Evolutionary conservation across 2,888 invertebrate genomes (phyloP).

Genomic region (Leucania comma): DNA sequence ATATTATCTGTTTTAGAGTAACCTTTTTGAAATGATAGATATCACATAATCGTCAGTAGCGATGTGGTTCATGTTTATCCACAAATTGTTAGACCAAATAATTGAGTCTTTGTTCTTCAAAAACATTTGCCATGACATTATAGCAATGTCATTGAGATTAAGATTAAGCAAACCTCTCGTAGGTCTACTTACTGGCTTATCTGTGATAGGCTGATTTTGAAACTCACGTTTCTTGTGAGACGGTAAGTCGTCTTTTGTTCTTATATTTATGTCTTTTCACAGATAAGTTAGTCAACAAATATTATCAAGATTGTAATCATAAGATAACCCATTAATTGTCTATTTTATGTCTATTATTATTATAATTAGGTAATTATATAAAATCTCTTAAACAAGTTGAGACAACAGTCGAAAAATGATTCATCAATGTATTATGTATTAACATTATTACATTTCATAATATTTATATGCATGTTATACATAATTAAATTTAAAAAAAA

Average conservation of each 20-base stretch:
- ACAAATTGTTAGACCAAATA: background rate
- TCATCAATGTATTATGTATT: background rate
- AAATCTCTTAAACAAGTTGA: background rate
- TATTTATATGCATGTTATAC: background rate
- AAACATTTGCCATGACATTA: background rate
- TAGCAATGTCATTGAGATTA: background rate
- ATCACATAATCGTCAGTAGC: background rate
- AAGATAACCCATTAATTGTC: background rate
- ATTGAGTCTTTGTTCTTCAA: background rate
- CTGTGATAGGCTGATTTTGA: background rate
- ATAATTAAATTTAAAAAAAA: background rate
- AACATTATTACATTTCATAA: background rate
- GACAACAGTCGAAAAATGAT: background rate
- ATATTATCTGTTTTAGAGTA: background rate
- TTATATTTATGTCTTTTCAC: background rate
- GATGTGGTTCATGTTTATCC: background rate
- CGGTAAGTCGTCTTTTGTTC: background rate
- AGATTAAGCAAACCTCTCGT: background rate
- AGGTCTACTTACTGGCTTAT: background rate
- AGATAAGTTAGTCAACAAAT: background rate
- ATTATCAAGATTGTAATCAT: background rate
- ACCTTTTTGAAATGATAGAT: conserved; percentile 12
- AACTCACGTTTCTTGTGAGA: background rate
- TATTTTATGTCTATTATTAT: background rate
- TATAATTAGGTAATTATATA: background rate